phyloP scores from a whole-genome alignment of 2,888 invertebrate species.

The Creontiades dilutus region DNA sequence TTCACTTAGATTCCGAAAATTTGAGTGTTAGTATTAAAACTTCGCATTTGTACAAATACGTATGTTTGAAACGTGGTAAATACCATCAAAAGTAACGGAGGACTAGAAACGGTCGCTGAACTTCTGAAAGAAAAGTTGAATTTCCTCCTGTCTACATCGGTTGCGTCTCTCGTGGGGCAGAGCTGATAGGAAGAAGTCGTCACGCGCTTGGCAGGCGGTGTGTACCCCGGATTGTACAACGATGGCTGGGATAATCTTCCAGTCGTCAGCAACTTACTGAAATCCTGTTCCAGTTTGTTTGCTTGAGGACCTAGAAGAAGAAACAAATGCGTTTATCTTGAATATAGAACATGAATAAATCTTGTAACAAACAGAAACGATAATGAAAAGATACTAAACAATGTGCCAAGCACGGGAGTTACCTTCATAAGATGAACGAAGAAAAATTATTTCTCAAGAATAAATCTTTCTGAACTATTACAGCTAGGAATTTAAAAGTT shows the following conservation, averaged over 20 bases:
- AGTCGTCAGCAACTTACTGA: conserved; percentile 86
- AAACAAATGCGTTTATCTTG: neutral
- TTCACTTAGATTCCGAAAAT: too few species aligned
- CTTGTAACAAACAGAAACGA: too few species aligned
- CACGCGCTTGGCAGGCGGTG: conserved; percentile 79
- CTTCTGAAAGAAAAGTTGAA: conserved; percentile 48
- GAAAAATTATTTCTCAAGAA: too few species aligned
- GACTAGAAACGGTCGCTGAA: neutral
- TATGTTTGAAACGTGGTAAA: neutral
- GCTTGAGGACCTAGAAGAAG: conserved; percentile 85
- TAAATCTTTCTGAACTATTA: too few species aligned
- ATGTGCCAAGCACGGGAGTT: too few species aligned
- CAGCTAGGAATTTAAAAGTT: too few species aligned
- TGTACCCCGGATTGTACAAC: conserved; percentile 88
- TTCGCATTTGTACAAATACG: too few species aligned
- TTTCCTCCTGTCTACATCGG: conserved; percentile 34
- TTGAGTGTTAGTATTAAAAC: too few species aligned
- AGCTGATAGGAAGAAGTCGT: conserved; percentile 74
- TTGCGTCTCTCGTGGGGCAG: conserved; percentile 69
- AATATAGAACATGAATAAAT: neutral
- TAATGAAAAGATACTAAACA: too few species aligned
- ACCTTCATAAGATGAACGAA: too few species aligned
- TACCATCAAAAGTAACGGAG: conserved; percentile 10
- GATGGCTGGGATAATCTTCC: conserved; percentile 88
- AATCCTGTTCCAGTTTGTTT: conserved; percentile 88